These are phyloP conservation scores for Streptopelia turtur DNA, from an alignment of 2,797 vertebrate genomes.

Conservation along the genomic window DNA sequence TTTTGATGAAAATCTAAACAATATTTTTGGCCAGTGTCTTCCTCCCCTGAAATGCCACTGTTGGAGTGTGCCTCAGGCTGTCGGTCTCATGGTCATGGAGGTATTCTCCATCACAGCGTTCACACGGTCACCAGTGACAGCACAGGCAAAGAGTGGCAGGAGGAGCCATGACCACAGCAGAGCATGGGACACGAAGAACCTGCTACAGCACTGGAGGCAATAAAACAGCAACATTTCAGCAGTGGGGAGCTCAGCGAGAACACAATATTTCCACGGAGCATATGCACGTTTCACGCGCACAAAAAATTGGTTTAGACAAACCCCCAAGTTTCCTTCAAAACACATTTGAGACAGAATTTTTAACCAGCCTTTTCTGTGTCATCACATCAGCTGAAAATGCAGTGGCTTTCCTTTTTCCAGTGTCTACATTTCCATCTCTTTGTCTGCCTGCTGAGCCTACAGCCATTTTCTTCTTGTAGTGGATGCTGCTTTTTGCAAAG, in stretches of 20 bases:
- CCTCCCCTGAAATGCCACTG: neutral
- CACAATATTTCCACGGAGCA: neutral
- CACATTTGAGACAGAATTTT: neutral
- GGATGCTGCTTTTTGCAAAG: neutral
- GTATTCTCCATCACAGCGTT: accelerated
- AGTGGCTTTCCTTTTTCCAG: neutral
- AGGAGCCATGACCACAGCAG: neutral
- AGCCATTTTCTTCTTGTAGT: neutral
- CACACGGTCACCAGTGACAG: neutral
- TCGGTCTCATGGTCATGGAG: accelerated
- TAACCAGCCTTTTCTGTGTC: neutral
- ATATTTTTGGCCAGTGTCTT: neutral
- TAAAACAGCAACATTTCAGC: neutral
- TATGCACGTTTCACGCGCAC: neutral
- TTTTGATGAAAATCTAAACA: neutral
- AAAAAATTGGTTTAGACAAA: neutral
- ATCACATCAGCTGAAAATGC: neutral
- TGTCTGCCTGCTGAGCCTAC: slow-evolving; percentile 4
- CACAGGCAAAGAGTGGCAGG: neutral
- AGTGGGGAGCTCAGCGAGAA: neutral
- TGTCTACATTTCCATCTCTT: neutral
- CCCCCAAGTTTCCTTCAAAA: neutral
- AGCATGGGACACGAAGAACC: neutral
- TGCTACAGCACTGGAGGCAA: neutral
- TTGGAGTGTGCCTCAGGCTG: neutral